Evolutionary conservation across 2,797 vertebrate species (phyloP).

Genomic region (Sparus aurata): DNA sequence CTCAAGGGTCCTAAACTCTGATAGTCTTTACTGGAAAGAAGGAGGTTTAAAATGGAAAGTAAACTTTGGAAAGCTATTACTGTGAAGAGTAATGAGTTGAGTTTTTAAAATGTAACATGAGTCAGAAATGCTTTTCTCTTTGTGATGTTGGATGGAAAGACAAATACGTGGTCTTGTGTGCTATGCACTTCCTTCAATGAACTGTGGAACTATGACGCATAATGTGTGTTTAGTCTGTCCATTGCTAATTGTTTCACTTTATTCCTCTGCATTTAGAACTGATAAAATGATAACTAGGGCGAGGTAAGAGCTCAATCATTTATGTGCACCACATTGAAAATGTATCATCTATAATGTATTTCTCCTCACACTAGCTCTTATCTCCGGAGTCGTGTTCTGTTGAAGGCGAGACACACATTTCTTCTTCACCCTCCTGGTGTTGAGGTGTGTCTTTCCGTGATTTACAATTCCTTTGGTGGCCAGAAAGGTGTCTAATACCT

Average conservation of each 20-base stretch:
- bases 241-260: slow-evolving; percentile 4
- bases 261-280: not conserved
- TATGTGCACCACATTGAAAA: slow-evolving; percentile 1
- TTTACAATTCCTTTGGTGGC: slow-evolving; percentile 53
- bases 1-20: slow-evolving; percentile 48
- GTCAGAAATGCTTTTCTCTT: not conserved
- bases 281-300: not conserved
- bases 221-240: not conserved
- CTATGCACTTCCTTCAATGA: not conserved
- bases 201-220: not conserved
- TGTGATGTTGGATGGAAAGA: not conserved
- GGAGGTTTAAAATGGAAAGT: slow-evolving; percentile 49
- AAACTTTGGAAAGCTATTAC: slow-evolving; percentile 27
- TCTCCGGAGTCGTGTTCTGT: not conserved
- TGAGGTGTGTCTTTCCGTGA: slow-evolving; percentile 39
- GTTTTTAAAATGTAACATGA: slow-evolving; percentile 11
- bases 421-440: slow-evolving; percentile 1
- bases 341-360: not conserved
- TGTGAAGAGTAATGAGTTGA: not conserved
- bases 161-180: not conserved
- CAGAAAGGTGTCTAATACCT: slow-evolving; percentile 45
- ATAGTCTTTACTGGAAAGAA: slow-evolving; percentile 45
- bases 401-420: slow-evolving; percentile 22
- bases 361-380: not conserved
- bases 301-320: not conserved